Percentiles rank a stretch among this genome's conserved stretches.
phyloP scores from a whole-genome alignment of 2,113 vertebrate species.

The Caranx ignobilis region DNA sequence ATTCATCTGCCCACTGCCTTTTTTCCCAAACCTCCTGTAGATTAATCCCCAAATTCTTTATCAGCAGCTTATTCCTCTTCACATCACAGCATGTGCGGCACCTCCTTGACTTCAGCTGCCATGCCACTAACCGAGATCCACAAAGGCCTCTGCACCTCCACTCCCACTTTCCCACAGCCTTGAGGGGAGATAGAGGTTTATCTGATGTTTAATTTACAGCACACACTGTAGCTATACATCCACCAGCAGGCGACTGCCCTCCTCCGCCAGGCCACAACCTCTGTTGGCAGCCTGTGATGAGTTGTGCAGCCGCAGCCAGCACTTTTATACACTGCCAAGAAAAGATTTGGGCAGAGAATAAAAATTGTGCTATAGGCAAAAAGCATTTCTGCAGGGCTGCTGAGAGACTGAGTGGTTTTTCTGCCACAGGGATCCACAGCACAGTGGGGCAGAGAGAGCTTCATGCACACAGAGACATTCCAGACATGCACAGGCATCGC shows the following conservation, averaged over 20 bases:
- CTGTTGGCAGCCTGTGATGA: conserved; percentile 40
- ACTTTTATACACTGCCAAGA: conserved; percentile 50
- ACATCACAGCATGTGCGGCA: conserved; percentile 61
- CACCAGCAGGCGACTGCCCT: conserved; percentile 30
- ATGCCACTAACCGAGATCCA: conserved; percentile 29
- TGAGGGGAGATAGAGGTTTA: conserved; percentile 37
- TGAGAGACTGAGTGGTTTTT: conserved; percentile 37
- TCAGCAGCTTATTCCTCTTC: conserved; percentile 56
- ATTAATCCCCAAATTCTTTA: conserved; percentile 49
- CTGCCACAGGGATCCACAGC: conserved; percentile 41
- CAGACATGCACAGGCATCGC: conserved; percentile 43
- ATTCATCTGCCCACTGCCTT: conserved; percentile 34
- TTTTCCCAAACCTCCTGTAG: not conserved
- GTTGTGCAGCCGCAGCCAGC: conserved; percentile 41
- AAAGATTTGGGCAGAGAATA: conserved; percentile 37
- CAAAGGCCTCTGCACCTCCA: conserved; percentile 20
- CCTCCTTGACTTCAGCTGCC: conserved; percentile 49
- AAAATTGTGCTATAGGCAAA: conserved; percentile 39
- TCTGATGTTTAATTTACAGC: conserved; percentile 65
- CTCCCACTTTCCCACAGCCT: conserved; percentile 36
- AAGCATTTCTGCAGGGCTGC: conserved; percentile 41
- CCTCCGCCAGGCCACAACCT: conserved; percentile 30
- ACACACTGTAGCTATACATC: conserved; percentile 30
- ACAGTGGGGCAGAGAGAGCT: conserved; percentile 37
- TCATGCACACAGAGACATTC: conserved; percentile 48